Evolutionary conservation across 2,888 invertebrate genomes (phyloP), one percentile per base, ranked within the genome.

Genomic region (Emesis furor): DNA sequence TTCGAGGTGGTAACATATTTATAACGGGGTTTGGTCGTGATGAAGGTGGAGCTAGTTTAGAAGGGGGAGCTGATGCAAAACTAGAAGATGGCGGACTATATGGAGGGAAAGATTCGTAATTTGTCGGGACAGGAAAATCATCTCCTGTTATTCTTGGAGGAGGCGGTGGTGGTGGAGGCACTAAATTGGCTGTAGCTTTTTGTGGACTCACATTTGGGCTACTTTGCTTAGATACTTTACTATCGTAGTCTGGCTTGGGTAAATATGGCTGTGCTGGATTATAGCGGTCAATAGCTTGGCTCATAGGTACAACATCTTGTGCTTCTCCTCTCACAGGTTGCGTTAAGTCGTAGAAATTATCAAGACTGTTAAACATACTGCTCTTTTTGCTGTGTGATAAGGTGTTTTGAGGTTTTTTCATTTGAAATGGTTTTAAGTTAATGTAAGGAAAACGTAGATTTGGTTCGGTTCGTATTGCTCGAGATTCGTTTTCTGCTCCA

Each of bases 221-320:
- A 2, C 94, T 92, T 81, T 94, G 94, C 85, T 95, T 94, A n/a
- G 94, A 92, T 17, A 81, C 67, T 80, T 94, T 94, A 79, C 89
- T 91, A 8, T 94, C 94, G 79, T 95, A 95, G 24, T 88, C 90
- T n/a, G 91, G 90, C 62, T 92, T 92, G 1, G 96, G 96, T 80
- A 97, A 92, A 89, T 96, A 96, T 1, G 97, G 96, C 86, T 96
- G 96, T 3, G 96, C 96, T n/a, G 97, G 96, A 89, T 97, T 97
- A 85, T 96, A 97, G 24, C 97, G 93, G 82, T 97, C 97, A 74
- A 96, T 91, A 5, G 93, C 93, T 74, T 93, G 93, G 59, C 91
- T 91, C 86, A 90, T 86, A 24, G 91, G 85, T 30, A 86, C 90
- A 2, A 93, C 87, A 77, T 96, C 96, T 88, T 96, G 95, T 51